Evolutionary conservation across 2,797 vertebrate genomes (phyloP).

Genomic region (Xerus rutilus): DNA sequence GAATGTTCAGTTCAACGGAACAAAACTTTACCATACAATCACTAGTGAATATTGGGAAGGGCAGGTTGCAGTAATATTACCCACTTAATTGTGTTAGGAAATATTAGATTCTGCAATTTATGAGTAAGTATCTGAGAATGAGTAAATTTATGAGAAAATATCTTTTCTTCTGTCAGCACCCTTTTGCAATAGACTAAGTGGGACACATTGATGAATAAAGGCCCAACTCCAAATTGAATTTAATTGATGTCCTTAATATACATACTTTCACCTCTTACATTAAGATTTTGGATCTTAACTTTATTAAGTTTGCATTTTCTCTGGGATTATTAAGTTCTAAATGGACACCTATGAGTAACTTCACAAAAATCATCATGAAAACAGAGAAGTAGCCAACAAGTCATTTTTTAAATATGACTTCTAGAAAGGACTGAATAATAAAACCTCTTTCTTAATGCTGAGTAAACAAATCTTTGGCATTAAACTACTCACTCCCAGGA

Average conservation of each 20-base stretch:
- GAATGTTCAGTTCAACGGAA: neutral
- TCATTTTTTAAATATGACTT: neutral
- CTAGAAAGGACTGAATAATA: constrained; percentile 1
- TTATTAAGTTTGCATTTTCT: neutral
- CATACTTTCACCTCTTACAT: neutral
- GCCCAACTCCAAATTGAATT: neutral
- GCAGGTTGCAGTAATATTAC: neutral
- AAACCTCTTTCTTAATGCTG: constrained; percentile 9
- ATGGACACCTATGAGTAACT: neutral
- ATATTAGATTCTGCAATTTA: neutral
- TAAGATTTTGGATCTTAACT: neutral
- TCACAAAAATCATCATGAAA: neutral
- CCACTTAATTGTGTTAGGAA: neutral
- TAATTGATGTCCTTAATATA: neutral
- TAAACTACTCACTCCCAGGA: neutral
- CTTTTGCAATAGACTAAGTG: neutral
- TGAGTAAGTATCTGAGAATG: neutral
- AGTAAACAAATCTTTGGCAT: constrained; percentile 47
- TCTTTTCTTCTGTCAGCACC: neutral
- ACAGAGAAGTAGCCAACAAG: constrained; percentile 10
- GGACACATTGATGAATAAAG: neutral
- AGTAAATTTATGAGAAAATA: neutral
- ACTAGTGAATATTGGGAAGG: neutral
- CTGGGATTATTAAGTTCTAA: neutral
- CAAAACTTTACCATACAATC: neutral